Conservation (phyloP, 2,888 invertebrate species). For the Xanthostigma xanthostigma region DNA sequence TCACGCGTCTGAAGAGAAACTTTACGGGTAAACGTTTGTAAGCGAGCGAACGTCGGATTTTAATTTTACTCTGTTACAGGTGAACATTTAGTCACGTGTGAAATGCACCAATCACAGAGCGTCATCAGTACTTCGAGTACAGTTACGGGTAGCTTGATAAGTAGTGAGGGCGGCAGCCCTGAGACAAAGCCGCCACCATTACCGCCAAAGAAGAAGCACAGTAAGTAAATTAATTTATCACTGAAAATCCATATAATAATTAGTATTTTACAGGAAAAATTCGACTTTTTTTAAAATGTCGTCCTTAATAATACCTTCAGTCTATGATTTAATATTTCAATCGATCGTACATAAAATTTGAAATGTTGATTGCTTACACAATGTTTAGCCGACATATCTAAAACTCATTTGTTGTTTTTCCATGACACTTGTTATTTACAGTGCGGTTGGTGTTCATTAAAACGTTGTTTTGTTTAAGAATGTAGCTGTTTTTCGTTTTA, state of each 20-base stretch:
- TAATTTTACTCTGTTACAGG: slow-evolving; percentile 9
- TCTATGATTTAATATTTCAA: too few relatives aligned
- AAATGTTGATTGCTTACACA: too few relatives aligned
- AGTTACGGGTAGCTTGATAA: slow-evolving; percentile 15
- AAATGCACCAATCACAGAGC: slow-evolving; percentile 27
- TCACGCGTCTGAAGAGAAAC: too few relatives aligned
- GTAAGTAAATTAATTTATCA: slow-evolving; percentile 46
- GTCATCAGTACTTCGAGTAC: background rate
- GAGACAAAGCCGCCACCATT: slow-evolving; percentile 73
- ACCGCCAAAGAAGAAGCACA: slow-evolving; percentile 87
- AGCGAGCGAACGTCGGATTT: too few relatives aligned
- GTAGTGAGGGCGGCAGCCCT: slow-evolving; percentile 23
- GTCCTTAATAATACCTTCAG: too few relatives aligned
- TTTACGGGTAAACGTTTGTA: too few relatives aligned
- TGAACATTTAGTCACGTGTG: slow-evolving; percentile 27
- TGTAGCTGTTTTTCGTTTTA: slow-evolving; percentile 9
- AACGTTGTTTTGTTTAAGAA: background rate
- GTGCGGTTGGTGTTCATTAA: background rate
- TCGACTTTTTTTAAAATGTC: too few relatives aligned
- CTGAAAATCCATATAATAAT: slow-evolving; percentile 7
- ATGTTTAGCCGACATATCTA: too few relatives aligned
- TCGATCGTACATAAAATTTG: too few relatives aligned
- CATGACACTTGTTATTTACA: background rate
- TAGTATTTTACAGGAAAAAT: background rate
- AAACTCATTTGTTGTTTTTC: background rate